Evolutionary conservation across 1,140 invertebrate genomes (phyloP).

Genomic region (Rhagoletis zephyria): DNA sequence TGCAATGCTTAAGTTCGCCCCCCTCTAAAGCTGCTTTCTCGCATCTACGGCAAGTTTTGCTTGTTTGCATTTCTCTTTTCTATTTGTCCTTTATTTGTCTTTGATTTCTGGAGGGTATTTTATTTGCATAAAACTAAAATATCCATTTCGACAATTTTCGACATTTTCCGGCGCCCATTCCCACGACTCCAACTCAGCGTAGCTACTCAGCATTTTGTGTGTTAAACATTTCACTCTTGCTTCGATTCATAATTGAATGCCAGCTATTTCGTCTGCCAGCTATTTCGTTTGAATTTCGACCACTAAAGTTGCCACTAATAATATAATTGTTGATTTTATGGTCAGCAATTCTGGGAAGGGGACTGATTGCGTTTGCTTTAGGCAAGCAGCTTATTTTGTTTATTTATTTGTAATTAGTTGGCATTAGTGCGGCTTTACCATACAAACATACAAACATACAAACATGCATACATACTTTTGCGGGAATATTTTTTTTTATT

Average conservation of each 20-base stretch:
- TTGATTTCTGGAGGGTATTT: constrained; percentile 22
- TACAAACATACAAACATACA: neutral
- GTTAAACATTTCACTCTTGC: neutral
- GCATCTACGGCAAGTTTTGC: neutral
- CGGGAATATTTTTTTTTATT: neutral
- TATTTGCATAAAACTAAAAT: constrained; percentile 43
- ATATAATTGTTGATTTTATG: neutral
- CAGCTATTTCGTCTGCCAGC: constrained; percentile 36
- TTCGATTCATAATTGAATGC: neutral
- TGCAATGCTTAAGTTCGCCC: neutral
- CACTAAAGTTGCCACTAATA: constrained; percentile 31
- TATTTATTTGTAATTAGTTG: constrained; percentile 49
- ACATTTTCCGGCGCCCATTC: neutral
- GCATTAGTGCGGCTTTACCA: constrained; percentile 4
- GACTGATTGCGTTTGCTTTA: neutral
- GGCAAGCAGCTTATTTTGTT: constrained; percentile 29
- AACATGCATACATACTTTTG: neutral
- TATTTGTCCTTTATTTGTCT: constrained; percentile 7
- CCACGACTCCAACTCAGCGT: neutral
- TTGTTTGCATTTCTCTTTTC: neutral
- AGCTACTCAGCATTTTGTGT: neutral
- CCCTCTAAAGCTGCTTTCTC: neutral
- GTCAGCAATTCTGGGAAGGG: neutral
- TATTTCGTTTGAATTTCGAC: constrained; percentile 3
- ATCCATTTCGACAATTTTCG: constrained; percentile 32